Percentiles rank a stretch among this genome's conserved stretches.
phyloP scores from a whole-genome alignment of 92 coral and sea anemone genomes.

The Porites divaricata region DNA sequence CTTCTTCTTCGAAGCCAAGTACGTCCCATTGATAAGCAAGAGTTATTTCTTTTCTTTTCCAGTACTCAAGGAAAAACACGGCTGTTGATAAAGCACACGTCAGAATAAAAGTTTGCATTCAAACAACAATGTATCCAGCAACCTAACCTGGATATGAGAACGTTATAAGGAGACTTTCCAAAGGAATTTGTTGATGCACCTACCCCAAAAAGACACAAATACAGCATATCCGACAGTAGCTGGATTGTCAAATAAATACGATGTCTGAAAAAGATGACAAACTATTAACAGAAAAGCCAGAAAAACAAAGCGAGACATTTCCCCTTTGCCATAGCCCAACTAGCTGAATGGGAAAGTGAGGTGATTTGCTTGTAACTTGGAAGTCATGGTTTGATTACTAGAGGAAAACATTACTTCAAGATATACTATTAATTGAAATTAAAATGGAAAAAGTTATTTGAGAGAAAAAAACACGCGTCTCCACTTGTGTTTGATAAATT shows the following conservation, averaged over 20 bases:
- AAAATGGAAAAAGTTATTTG: too few relatives aligned
- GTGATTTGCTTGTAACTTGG: too few relatives aligned
- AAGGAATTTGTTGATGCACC: slow-evolving; percentile 8
- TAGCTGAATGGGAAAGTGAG: too few relatives aligned
- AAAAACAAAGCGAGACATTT: neutral
- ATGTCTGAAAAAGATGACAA: slow-evolving; percentile 55
- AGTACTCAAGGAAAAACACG: slow-evolving; percentile 90
- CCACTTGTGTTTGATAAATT: too few relatives aligned
- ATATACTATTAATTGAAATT: too few relatives aligned
- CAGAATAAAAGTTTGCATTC: neutral
- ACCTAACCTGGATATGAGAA: neutral
- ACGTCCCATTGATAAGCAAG: slow-evolving; percentile 89
- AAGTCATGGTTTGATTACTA: too few relatives aligned
- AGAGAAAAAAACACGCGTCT: too few relatives aligned
- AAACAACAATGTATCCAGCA: too few relatives aligned
- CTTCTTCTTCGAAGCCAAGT: slow-evolving; percentile 83
- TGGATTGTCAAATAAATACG: slow-evolving; percentile 89
- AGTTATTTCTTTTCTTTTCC: slow-evolving; percentile 91
- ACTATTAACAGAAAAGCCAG: neutral
- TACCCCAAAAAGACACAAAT: slow-evolving; percentile 92
- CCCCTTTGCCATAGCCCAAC: too few relatives aligned
- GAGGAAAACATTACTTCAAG: too few relatives aligned
- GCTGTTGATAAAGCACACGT: slow-evolving; percentile 43
- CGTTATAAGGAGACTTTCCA: neutral
- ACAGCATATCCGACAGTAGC: slow-evolving; percentile 86